A percentile compares a stretch with the other conserved stretches of the same genome.
Conservation (phyloP, 2,888 invertebrate species). For the Ethmia dodecea region DNA sequence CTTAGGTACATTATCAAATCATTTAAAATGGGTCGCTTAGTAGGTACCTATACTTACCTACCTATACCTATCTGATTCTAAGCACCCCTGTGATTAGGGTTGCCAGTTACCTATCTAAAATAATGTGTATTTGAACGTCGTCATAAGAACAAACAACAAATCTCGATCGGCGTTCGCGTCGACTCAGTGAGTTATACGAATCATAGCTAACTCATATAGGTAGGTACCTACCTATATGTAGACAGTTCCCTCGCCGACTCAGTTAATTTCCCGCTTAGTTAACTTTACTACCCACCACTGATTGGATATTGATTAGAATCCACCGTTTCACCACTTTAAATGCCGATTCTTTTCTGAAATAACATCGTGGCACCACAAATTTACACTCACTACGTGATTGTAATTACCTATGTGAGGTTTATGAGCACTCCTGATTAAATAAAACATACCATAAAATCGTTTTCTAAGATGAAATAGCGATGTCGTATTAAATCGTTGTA, state of each 20-base stretch:
- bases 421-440: conserved; percentile 62
- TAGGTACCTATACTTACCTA: too few relatives aligned
- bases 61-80: too few relatives aligned
- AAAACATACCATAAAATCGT: conserved; percentile 58
- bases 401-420: conserved; percentile 62
- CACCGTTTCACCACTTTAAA: conserved; percentile 61
- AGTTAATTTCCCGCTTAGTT: conserved; percentile 76
- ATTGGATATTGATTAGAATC: conserved; percentile 76
- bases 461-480: neutral
- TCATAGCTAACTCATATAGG: neutral
- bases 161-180: neutral
- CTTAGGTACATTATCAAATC: too few relatives aligned
- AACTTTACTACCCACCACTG: conserved; percentile 66
- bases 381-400: conserved; percentile 68
- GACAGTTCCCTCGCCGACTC: conserved; percentile 36
- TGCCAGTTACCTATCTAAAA: too few relatives aligned
- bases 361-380: conserved; percentile 63
- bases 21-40: too few relatives aligned
- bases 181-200: neutral
- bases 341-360: conserved; percentile 62
- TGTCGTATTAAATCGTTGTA: neutral
- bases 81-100: too few relatives aligned
- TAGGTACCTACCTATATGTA: conserved; percentile 13
- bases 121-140: neutral
- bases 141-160: neutral